Evolutionary conservation across 2,113 vertebrate genomes (phyloP).

Genomic region (Hydrolagus affinis): DNA sequence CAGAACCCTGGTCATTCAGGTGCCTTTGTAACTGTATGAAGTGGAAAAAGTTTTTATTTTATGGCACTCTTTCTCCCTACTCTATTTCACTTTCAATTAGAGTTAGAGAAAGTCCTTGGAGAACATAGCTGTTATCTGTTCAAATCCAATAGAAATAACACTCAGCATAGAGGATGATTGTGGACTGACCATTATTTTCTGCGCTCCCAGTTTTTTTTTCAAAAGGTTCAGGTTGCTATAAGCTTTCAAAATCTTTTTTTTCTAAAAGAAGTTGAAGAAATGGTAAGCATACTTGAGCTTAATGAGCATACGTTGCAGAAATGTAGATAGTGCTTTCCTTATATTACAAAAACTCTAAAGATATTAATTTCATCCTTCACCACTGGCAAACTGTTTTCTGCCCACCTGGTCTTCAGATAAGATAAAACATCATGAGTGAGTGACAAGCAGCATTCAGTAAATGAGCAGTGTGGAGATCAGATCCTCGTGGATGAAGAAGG

Average conservation of each 20-base stretch:
- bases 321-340: too few relatives aligned
- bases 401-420: too few relatives aligned
- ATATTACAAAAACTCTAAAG: too few relatives aligned
- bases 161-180: neutral
- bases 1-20: conserved; percentile 49
- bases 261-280: neutral
- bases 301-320: neutral
- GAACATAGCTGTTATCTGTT: conserved; percentile 8
- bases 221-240: neutral
- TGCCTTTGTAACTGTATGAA: conserved; percentile 54
- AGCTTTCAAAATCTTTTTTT: neutral
- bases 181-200: neutral
- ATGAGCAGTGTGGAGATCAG: too few relatives aligned
- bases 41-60: conserved; percentile 39
- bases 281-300: neutral
- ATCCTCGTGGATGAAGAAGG: neutral
- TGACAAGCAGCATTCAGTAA: too few relatives aligned
- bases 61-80: conserved; percentile 7
- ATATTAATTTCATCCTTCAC: too few relatives aligned
- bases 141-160: neutral
- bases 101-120: conserved; percentile 8
- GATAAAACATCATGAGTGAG: too few relatives aligned
- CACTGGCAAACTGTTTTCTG: too few relatives aligned
- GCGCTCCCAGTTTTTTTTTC: neutral
- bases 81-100: conserved; percentile 11